Conservation (phyloP, 2,113 vertebrate genomes). For the Tragelaphus imberbis region DNA sequence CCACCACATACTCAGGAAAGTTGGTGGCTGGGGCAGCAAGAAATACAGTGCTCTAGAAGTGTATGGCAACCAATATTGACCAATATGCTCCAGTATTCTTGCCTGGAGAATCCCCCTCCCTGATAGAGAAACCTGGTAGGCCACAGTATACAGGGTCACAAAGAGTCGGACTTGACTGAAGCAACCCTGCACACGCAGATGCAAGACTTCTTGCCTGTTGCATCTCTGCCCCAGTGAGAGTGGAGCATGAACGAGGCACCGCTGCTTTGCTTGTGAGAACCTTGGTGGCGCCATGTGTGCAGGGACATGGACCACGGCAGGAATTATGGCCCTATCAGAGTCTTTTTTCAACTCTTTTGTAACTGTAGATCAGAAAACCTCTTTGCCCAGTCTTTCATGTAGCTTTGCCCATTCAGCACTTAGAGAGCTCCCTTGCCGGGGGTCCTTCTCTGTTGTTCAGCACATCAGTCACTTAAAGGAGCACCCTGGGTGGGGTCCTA, state of each 20-base stretch:
- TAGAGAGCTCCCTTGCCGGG: not conserved
- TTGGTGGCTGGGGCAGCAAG: not conserved
- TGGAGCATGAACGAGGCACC: not conserved
- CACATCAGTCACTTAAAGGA: not conserved
- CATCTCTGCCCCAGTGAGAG: not conserved
- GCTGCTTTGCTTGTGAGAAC: not conserved
- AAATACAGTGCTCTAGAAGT: not conserved
- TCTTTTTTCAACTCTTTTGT: not conserved
- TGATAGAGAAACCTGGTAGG: not conserved
- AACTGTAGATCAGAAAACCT: not conserved
- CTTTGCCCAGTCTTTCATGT: not conserved
- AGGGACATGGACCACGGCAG: not conserved
- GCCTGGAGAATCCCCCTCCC: not conserved
- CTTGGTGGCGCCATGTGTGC: not conserved
- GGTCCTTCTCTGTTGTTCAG: not conserved
- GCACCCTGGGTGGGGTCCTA: not conserved
- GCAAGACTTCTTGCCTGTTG: not conserved
- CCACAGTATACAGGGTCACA: not conserved
- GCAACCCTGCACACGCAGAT: accelerated
- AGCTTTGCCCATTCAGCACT: not conserved
- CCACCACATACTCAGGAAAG: not conserved
- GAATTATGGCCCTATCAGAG: not conserved
- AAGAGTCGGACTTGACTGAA: not conserved
- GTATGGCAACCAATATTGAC: not conserved
- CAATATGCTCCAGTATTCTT: not conserved